Base-by-base conservation (phyloP, 2,797 vertebrate species). In the Enteromius fasciolatus region DNA sequence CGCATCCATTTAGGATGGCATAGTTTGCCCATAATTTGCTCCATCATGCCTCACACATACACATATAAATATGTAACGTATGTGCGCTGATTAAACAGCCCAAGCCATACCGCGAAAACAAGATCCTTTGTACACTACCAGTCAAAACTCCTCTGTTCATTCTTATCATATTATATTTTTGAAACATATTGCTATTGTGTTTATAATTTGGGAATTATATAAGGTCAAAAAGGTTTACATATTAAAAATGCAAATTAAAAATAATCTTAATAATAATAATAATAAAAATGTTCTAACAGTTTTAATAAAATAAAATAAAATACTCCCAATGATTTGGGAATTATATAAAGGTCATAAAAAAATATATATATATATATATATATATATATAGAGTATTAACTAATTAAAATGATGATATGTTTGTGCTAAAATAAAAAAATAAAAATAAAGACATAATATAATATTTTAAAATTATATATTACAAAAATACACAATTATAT, bases 41-140 rank as follows among this genome's bases (percentile, higher is more conserved):
- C 75, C 36, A 20, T 28, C 20, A 84, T 74, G 61, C 81, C 12
- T 73, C 57, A 76, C 67, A 86, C 46, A 81, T 59, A 72, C 68
- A 77, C 54, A 70, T 52, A 28, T 59, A 5, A 25, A 68, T 57
- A 80, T 70, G 23, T 28, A 39, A 72, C 25, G 68, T 82, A 89
- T 86, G 88, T 87, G 86, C 69, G 83, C 81, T 74, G 10, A 18
- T 36, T 80, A 75, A 72, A 72, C 17, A 78, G 67, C 67, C 78
- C 79, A 81, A 81, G 85, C 74, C 68, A 66, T 61, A 61, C 36
- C 36, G 5, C 8, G 20, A 10, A 20, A 44, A 61, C 39, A 76
- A 63, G 36, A 63, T 31, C 39, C 15, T 46, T 10, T 41, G 31
- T 36, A 36, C 28, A 52, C 28, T 36, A 54, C 70, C 31, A 54